A percentile compares a stretch with the other conserved stretches of the same genome.
phyloP scores from a whole-genome alignment of 2,888 invertebrate genomes.

The Euplagia quadripunctaria region DNA sequence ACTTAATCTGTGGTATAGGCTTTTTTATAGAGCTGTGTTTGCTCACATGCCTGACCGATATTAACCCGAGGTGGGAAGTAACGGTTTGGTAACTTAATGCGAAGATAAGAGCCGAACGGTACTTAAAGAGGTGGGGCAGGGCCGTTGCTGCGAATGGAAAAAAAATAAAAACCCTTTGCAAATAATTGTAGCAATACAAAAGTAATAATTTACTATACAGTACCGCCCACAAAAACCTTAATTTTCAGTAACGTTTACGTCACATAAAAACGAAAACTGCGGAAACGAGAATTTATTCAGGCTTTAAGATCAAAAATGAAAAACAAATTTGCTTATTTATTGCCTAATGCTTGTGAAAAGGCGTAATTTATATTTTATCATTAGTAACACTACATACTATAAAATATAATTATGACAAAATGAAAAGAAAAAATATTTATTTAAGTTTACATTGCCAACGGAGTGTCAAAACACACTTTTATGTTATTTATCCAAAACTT shows the following conservation, averaged over 20 bases:
- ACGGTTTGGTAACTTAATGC: slow-evolving; percentile 67
- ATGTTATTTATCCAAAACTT: slow-evolving; percentile 33
- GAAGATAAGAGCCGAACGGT: slow-evolving; percentile 69
- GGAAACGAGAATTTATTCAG: slow-evolving; percentile 27
- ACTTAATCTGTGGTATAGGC: slow-evolving; percentile 33
- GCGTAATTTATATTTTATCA: slow-evolving; percentile 27
- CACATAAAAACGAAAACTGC: slow-evolving; percentile 15
- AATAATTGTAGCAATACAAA: slow-evolving; percentile 49
- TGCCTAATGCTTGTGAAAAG: slow-evolving; percentile 20
- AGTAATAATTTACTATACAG: slow-evolving; percentile 42
- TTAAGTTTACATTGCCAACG: slow-evolving; percentile 41
- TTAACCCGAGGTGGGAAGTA: slow-evolving; percentile 61
- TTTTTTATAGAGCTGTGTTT: slow-evolving; percentile 46
- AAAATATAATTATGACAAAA: slow-evolving; percentile 23
- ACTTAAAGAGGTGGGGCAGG: slow-evolving; percentile 54
- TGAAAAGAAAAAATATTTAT: slow-evolving; percentile 30
- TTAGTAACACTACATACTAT: slow-evolving; percentile 19
- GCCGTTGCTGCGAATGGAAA: slow-evolving; percentile 42
- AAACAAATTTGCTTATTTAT: slow-evolving; percentile 29
- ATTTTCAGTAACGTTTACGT: not conserved
- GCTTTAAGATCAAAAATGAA: slow-evolving; percentile 29
- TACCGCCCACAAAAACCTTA: slow-evolving; percentile 25
- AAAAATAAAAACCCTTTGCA: slow-evolving; percentile 45
- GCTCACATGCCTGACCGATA: slow-evolving; percentile 58
- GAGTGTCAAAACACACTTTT: slow-evolving; percentile 43